phyloP scores from a whole-genome alignment of 2,888 invertebrate genomes.

The Lycaena phlaeas region DNA sequence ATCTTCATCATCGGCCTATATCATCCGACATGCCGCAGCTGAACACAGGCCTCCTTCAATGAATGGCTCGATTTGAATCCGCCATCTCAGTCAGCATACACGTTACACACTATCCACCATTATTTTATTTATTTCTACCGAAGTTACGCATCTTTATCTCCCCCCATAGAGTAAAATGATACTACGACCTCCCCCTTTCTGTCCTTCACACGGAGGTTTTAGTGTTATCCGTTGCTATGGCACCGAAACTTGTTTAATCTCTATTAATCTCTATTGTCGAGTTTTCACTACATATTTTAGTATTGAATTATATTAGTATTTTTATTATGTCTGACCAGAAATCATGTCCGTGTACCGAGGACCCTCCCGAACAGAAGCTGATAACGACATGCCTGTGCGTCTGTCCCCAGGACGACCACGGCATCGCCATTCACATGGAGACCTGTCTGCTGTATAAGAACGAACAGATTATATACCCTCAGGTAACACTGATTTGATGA shows the following conservation, averaged over 20 bases:
- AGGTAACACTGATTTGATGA: no score
- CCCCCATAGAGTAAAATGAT: no score
- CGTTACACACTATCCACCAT: no score
- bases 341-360: conserved; percentile 35
- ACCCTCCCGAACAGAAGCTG: conserved; percentile 22
- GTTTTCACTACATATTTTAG: background rate
- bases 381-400: conserved; percentile 30
- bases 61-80: no score
- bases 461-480: conserved; percentile 36
- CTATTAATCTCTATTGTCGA: background rate
- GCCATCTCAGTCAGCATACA: no score
- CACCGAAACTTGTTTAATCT: background rate
- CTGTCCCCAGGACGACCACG: conserved; percentile 45
- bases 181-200: no score
- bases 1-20: no score
- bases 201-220: no score
- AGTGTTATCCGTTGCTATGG: background rate
- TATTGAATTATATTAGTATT: background rate
- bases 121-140: no score
- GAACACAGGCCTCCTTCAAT: no score
- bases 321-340: conserved; percentile 13
- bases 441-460: conserved; percentile 44
- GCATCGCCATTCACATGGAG: conserved; percentile 40
- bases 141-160: no score
- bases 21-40: no score